Conservation (phyloP, 2,113 vertebrate genomes). For the Eulemur macaco region DNA sequence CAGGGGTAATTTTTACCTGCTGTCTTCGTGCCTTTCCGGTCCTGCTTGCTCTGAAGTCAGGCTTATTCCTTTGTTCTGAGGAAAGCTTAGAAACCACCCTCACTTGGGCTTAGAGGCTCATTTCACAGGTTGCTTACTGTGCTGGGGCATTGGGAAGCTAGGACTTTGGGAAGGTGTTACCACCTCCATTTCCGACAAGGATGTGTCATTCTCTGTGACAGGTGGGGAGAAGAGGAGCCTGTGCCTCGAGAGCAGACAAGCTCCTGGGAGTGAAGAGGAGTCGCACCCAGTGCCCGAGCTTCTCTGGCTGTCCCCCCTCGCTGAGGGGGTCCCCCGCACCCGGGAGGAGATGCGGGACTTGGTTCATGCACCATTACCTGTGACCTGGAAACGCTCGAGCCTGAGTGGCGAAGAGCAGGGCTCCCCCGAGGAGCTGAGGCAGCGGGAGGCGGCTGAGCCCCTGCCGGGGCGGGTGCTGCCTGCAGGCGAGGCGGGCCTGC, state of each 20-base stretch:
- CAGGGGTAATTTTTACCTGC: constrained; percentile 83
- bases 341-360: constrained; percentile 90
- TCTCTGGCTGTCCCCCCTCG: neutral
- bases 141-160: neutral
- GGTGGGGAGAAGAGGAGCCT: constrained; percentile 66
- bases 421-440: constrained; percentile 84
- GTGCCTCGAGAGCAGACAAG: constrained; percentile 72
- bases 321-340: constrained; percentile 80
- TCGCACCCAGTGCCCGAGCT: constrained; percentile 38
- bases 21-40: fast-evolving
- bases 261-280: constrained; percentile 68
- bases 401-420: constrained; percentile 89
- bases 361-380: constrained; percentile 90
- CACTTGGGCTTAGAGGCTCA: no score
- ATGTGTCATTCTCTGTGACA: neutral
- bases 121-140: neutral
- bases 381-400: constrained; percentile 94
- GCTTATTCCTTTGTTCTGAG: neutral
- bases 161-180: neutral
- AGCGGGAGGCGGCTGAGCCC: constrained; percentile 77
- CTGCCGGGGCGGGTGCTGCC: constrained; percentile 78
- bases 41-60: no score
- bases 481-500: neutral
- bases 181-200: neutral
- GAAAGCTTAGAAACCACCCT: neutral